Conservation (phyloP, 1,140 invertebrate genomes). For the Drosophila ercepeae region DNA sequence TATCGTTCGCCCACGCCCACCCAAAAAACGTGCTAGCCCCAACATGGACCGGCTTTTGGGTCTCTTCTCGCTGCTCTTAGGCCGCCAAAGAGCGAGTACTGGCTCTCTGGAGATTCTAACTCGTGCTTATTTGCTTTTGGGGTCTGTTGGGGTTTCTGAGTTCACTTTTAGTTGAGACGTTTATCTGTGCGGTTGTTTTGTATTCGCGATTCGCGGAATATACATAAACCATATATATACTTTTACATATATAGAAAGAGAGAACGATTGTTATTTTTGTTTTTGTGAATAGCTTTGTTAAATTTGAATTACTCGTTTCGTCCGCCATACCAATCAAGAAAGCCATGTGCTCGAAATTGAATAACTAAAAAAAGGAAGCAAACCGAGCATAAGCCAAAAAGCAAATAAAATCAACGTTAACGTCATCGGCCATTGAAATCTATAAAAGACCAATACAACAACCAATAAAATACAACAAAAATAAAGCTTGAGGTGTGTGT, state of each 20-base stretch:
- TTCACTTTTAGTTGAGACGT: slow-evolving; percentile 82
- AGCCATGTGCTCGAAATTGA: slow-evolving; percentile 66
- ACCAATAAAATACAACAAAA: neutral
- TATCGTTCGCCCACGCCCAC: slow-evolving; percentile 24
- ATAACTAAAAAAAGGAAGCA: slow-evolving; percentile 13
- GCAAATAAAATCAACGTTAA: slow-evolving; percentile 44
- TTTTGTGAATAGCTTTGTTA: slow-evolving; percentile 43
- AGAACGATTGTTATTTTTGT: slow-evolving; percentile 23
- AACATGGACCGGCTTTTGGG: slow-evolving; percentile 24
- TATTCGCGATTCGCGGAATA: slow-evolving; percentile 41
- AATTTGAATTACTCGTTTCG: slow-evolving; percentile 74
- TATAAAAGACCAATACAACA: slow-evolving; percentile 37
- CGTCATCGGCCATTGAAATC: slow-evolving; percentile 70
- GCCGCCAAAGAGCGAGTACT: slow-evolving; percentile 4
- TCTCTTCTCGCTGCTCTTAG: slow-evolving; percentile 13
- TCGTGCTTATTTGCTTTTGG: slow-evolving; percentile 66
- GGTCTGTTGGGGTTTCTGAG: slow-evolving; percentile 33
- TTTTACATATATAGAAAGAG: slow-evolving; percentile 42
- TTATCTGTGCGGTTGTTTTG: slow-evolving; percentile 72
- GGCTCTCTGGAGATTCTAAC: slow-evolving; percentile 53
- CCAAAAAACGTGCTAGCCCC: slow-evolving; percentile 41
- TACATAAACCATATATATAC: slow-evolving; percentile 24
- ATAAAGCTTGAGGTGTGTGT: slow-evolving; percentile 29
- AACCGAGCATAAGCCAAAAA: slow-evolving; percentile 38
- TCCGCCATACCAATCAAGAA: slow-evolving; percentile 44